Percentiles rank a stretch among this genome's conserved stretches.
Conservation (phyloP, 2,888 invertebrate species). For the Glyphotaelius pellucidus region DNA sequence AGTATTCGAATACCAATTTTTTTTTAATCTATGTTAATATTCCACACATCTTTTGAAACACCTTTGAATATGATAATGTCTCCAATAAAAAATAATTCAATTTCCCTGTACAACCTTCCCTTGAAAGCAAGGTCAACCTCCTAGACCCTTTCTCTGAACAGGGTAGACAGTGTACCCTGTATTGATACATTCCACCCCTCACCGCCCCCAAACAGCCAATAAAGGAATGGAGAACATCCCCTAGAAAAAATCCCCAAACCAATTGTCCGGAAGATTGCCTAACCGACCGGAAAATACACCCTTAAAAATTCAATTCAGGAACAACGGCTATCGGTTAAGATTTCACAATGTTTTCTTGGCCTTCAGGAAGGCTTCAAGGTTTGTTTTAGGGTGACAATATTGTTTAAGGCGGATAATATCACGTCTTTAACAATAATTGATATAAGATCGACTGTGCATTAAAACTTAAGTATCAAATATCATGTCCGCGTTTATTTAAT, state of each 20-base stretch:
- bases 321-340: slow-evolving; percentile 39
- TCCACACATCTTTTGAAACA: not conserved
- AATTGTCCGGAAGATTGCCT: slow-evolving; percentile 78
- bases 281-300: slow-evolving; percentile 77
- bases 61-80: not conserved
- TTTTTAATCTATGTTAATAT: no score
- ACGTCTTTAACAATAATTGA: no score
- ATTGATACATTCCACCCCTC: slow-evolving; percentile 65
- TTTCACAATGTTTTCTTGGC: slow-evolving; percentile 11
- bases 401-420: not conserved
- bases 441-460: no score
- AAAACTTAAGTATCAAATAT: no score
- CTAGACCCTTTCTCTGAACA: not conserved
- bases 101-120: not conserved
- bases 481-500: no score
- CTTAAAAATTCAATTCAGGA: slow-evolving; percentile 67
- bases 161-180: slow-evolving; percentile 28
- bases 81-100: not conserved
- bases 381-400: not conserved
- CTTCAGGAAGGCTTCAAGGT: not conserved
- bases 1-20: no score
- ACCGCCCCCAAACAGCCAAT: slow-evolving; percentile 57
- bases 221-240: slow-evolving; percentile 57
- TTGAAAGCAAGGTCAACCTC: slow-evolving; percentile 12
- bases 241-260: slow-evolving; percentile 68